phyloP scores from a whole-genome alignment of 2,797 vertebrate genomes.

The Pangasius mekongensis region DNA sequence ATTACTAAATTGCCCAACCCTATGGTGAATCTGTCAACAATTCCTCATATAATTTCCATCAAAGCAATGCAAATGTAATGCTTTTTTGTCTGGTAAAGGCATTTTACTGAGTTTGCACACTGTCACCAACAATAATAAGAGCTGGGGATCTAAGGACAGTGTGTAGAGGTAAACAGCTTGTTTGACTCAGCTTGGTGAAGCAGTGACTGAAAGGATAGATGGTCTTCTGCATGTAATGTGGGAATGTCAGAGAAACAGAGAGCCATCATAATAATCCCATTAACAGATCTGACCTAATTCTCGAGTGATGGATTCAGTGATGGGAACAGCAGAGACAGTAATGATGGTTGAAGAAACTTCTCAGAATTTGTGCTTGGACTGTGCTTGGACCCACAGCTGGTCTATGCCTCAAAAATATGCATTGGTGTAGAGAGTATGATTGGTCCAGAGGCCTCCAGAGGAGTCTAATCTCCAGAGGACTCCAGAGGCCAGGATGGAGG shows the following conservation, averaged over 20 bases:
- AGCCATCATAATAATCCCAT: constrained; percentile 28
- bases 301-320: constrained; percentile 1
- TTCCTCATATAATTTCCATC: neutral
- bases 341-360: neutral
- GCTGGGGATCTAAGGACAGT: neutral
- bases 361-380: neutral
- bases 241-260: constrained; percentile 30
- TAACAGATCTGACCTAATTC: constrained; percentile 28
- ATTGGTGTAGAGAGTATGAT: neutral
- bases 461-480: neutral
- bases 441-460: neutral
- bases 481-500: neutral
- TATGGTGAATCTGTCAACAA: neutral
- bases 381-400: neutral
- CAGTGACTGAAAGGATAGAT: neutral
- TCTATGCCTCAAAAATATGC: neutral
- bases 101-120: neutral
- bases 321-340: neutral
- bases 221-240: constrained; percentile 43
- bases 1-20: neutral
- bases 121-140: neutral
- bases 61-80: neutral
- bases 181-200: neutral
- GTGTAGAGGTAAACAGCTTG: neutral
- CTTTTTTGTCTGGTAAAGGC: neutral